Conservation (phyloP, 2,888 invertebrate species). For the Diploptera punctata region DNA sequence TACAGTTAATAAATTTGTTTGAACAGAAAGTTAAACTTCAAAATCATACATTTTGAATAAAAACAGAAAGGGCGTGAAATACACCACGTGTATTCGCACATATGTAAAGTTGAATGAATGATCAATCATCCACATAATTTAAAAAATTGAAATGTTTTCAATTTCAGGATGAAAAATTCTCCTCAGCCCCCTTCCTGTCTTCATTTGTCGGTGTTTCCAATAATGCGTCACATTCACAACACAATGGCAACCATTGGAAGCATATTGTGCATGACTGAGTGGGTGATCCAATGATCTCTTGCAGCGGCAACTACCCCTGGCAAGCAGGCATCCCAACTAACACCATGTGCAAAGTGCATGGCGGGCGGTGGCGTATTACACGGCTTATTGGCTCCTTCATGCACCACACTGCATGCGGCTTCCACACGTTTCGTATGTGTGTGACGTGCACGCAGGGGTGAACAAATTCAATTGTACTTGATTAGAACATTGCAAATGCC, state of each 20-base stretch:
- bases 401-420: slow-evolving; percentile 22
- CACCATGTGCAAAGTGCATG: slow-evolving; percentile 27
- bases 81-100: too few species aligned
- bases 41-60: too few species aligned
- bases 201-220: too few species aligned
- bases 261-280: slow-evolving; percentile 25
- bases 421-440: slow-evolving; percentile 16
- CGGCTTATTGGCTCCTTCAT: slow-evolving; percentile 29
- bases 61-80: too few species aligned
- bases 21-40: too few species aligned
- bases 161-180: neutral
- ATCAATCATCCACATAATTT: slow-evolving; percentile 7
- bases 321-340: slow-evolving; percentile 27
- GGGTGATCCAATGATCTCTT: slow-evolving; percentile 19
- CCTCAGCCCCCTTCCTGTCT: neutral
- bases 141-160: neutral
- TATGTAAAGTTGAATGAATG: too few species aligned
- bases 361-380: slow-evolving; percentile 9
- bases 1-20: too few species aligned
- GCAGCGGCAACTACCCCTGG: slow-evolving; percentile 26
- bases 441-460: slow-evolving; percentile 13
- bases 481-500: too few species aligned
- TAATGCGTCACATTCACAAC: neutral
- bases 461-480: neutral
- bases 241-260: slow-evolving; percentile 7